Evolutionary conservation across 2,888 invertebrate species (phyloP), one percentile per base, ranked within the genome.

Genomic region (Andrena haemorrhoa): DNA sequence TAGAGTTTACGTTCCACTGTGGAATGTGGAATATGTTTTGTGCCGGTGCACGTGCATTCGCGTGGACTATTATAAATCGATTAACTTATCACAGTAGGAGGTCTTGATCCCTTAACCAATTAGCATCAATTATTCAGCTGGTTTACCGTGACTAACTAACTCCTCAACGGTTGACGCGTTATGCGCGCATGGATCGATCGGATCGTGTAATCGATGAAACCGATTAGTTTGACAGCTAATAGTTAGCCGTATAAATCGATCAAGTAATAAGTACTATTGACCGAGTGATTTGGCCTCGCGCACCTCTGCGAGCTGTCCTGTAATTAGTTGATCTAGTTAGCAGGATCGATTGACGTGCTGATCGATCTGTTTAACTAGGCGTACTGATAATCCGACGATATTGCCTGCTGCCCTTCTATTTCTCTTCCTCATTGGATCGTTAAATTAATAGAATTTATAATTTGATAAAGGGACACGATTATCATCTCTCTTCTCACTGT

Each of bases 201-300:
- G 16, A 31, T 64, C 58, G 63, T 33, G 58, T 65, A 65, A 82
- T 82, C 78, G 73, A 78, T 82, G 78, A 63, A 63, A 33, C 73
- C 74, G 74, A 77, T 83, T 83, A 83, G 69, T 23, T 41, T n/a
- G 47, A 51, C 47, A 41, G 82, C 72, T 81, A 69, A 81, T 76
- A 72, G 81, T 77, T 76, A 81, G 64, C 66, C 66, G 81, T 72
- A 81, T 70, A 78, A 82, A 82, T 83, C 82, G 83, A 83, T 83
- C 72, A 72, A 82, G 82, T 65, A 72, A 56, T 56, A 56, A 56
- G 79, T 77, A 74, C 70, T 53, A 56, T 56, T 64, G 77, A 53
- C 63, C 58, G 41, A 20, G 33, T 61, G 65, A 82, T 82, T 83
- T 82, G 66, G n/a, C 56, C 51, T 41, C 61, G 53, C 56, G 66